These are phyloP conservation scores for Chloromyia formosa DNA, from an alignment of 2,888 invertebrate species.

Conservation along the genomic window DNA sequence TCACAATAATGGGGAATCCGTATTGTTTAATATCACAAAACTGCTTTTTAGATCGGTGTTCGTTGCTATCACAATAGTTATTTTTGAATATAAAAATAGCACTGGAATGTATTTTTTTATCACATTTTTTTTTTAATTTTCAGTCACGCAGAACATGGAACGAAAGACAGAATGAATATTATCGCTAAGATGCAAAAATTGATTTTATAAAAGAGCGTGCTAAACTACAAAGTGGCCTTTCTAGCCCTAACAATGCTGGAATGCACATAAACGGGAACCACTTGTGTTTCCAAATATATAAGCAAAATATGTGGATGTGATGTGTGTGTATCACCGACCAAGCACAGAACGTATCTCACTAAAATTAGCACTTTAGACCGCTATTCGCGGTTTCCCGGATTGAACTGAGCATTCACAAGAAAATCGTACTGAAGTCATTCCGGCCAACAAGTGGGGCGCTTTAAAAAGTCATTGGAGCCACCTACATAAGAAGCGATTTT, in stretches of 20 bases:
- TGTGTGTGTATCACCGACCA: constrained; percentile 4
- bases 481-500: constrained; percentile 22
- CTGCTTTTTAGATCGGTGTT: background rate
- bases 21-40: constrained; percentile 24
- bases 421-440: constrained; percentile 48
- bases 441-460: constrained; percentile 41
- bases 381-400: constrained; percentile 45
- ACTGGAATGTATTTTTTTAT: constrained; percentile 34
- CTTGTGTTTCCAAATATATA: background rate
- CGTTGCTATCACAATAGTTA: constrained; percentile 31
- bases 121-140: constrained; percentile 26
- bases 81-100: background rate
- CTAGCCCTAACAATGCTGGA: constrained; percentile 20
- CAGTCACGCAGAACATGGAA: background rate
- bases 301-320: background rate
- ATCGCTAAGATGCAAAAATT: background rate
- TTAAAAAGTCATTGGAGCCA: constrained; percentile 28
- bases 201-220: constrained; percentile 19
- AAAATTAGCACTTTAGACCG: constrained; percentile 35
- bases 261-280: constrained; percentile 8
- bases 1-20: too few relatives aligned
- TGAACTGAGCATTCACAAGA: constrained; percentile 45
- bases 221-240: background rate
- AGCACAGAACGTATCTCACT: background rate
- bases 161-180: background rate